Evolutionary conservation across 2,888 invertebrate species (phyloP).

Genomic region (Pycnomerus fuliginosus): DNA sequence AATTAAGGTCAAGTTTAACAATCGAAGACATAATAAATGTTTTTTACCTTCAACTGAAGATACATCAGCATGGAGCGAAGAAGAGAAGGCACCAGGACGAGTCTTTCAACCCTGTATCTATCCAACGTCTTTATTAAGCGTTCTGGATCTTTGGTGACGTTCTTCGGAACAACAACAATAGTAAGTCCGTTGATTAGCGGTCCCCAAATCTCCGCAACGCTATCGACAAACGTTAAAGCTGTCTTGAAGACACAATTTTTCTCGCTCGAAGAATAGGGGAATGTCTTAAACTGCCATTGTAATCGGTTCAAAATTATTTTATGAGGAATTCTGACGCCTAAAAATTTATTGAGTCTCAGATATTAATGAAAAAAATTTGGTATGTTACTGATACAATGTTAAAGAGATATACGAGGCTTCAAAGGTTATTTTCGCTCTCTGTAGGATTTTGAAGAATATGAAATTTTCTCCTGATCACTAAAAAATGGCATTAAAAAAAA

Average conservation of each 20-base stretch:
- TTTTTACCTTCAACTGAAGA: conserved; percentile 58
- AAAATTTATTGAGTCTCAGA: conserved; percentile 3
- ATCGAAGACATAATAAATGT: neutral
- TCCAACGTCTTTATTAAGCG: conserved; percentile 68
- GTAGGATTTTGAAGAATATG: too few relatives aligned
- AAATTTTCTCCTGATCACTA: too few relatives aligned
- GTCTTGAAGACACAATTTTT: conserved; percentile 83
- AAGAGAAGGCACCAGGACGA: conserved; percentile 82
- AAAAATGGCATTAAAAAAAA: too few relatives aligned
- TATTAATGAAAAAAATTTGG: neutral
- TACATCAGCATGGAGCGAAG: conserved; percentile 77
- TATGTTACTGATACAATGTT: too few relatives aligned
- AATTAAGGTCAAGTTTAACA: neutral
- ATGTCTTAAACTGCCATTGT: conserved; percentile 82
- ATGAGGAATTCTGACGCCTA: conserved; percentile 79
- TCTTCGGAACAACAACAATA: conserved; percentile 72
- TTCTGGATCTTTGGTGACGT: conserved; percentile 75
- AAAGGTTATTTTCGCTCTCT: too few relatives aligned
- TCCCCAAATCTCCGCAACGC: conserved; percentile 85
- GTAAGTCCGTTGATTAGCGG: conserved; percentile 73
- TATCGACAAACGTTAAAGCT: conserved; percentile 88
- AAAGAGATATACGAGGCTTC: too few relatives aligned
- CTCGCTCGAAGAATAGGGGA: conserved; percentile 82
- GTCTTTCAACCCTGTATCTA: conserved; percentile 72
- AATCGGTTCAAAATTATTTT: conserved; percentile 78